Percentiles rank a stretch among this genome's conserved stretches.
These are phyloP conservation scores for Anguilla marmorata DNA, from an alignment of 2,797 vertebrate genomes.

Conservation along the genomic window DNA sequence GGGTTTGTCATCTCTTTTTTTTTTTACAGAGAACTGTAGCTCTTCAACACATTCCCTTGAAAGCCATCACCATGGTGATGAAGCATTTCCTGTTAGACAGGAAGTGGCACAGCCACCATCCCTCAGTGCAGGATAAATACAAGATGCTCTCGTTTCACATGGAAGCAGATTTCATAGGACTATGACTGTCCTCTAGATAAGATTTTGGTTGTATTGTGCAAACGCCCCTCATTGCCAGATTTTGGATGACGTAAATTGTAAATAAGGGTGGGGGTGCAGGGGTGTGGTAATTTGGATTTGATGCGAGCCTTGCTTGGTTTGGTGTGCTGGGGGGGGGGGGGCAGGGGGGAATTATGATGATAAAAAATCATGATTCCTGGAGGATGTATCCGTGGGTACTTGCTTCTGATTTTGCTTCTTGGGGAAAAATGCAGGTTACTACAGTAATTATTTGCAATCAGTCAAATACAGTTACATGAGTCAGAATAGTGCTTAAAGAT, in stretches of 20 bases:
- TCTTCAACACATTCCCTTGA: neutral
- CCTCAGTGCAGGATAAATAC: slow-evolving; percentile 15
- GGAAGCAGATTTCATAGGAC: slow-evolving; percentile 63
- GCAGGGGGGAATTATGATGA: neutral
- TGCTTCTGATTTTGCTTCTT: slow-evolving; percentile 35
- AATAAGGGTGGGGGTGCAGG: slow-evolving; percentile 53
- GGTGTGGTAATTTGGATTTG: neutral
- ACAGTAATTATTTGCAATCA: slow-evolving; percentile 39
- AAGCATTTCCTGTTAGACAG: slow-evolving; percentile 51
- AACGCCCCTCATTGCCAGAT: slow-evolving; percentile 47
- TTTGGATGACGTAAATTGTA: slow-evolving; percentile 26
- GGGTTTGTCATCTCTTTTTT: slow-evolving; percentile 14
- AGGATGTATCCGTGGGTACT: slow-evolving; percentile 26
- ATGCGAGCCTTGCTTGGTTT: neutral
- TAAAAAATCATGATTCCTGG: slow-evolving; percentile 52
- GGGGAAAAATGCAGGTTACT: slow-evolving; percentile 25
- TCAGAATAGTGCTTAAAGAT: neutral
- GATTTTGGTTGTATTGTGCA: slow-evolving; percentile 57
- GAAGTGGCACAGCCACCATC: slow-evolving; percentile 38
- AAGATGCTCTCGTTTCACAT: neutral
- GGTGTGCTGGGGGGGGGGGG: slow-evolving; percentile 32
- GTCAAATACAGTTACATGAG: neutral
- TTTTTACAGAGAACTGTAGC: neutral
- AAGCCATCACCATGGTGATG: slow-evolving; percentile 31
- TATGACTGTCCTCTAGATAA: slow-evolving; percentile 50